Base-by-base conservation (phyloP, 2,113 vertebrate genomes). In the Neogale vison region DNA sequence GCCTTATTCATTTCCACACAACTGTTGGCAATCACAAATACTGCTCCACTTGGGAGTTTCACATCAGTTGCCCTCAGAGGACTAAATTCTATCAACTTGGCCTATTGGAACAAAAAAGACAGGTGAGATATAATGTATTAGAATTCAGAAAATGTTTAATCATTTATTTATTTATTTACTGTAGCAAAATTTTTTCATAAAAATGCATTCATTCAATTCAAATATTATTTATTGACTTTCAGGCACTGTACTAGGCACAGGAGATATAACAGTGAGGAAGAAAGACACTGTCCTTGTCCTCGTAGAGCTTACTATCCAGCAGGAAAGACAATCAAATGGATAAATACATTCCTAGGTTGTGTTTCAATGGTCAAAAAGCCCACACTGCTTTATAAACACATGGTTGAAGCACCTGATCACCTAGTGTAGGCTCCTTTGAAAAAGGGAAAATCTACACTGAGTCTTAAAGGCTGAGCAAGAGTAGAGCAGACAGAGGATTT, bases 1-100 rank as follows among this genome's bases (percentile, higher is more conserved):
- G 99, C 99, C 98, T 99, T 99, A 98, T 99, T 99, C 99, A 99
- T 99, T 99, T 99, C 99, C 95, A 99, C 98, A 76, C 99, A 99
- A 98, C 99, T 99, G 98, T 99, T 99, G 72, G 99, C 99, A 98
- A 99, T 99, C 97, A 99, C 99, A 98, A 99, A 99, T 82, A 98
- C 99, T 1, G 99, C 99, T 61, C 99, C 99, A 14, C 98, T 98
- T 20, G 99, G 99, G 80, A 99, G 99, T 93, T 98, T 99, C 90
- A 99, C 99, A 96, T 99, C 99, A 50, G 99, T 99, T 92, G 99
- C 99, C 94, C 99, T 98, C 96, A 99, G 98, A 86, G 99, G 99
- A 97, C 99, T 99, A 98, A 99, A 99, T 97, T 99, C 99, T 95
- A 99, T 99, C 98, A 99, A 98, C 99, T 99, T 99, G 95, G 99